Evolutionary conservation across 2,888 invertebrate species (phyloP).

Genomic region (Apotomis capreana): DNA sequence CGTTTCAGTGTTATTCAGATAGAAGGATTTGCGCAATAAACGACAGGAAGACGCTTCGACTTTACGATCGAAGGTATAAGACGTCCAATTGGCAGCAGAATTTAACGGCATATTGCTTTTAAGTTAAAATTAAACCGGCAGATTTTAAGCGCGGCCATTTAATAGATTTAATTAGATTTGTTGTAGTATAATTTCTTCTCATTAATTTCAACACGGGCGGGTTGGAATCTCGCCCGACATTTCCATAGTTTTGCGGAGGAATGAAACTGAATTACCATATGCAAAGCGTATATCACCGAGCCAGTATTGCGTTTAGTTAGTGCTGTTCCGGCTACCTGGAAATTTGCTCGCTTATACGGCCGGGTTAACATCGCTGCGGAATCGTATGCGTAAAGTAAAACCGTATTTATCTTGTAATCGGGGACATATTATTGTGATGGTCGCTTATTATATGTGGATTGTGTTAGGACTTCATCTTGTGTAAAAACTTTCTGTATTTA

Average conservation of each 20-base stretch:
- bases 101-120: slow-evolving; percentile 71
- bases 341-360: slow-evolving; percentile 24
- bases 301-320: slow-evolving; percentile 35
- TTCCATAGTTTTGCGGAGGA: slow-evolving; percentile 62
- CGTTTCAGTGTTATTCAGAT: slow-evolving; percentile 55
- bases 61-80: slow-evolving; percentile 72
- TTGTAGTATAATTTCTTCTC: slow-evolving; percentile 69
- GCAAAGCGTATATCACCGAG: slow-evolving; percentile 52
- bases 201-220: slow-evolving; percentile 68
- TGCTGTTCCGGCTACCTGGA: slow-evolving; percentile 30
- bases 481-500: no score
- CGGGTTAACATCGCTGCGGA: slow-evolving; percentile 12
- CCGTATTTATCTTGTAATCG: slow-evolving; percentile 4
- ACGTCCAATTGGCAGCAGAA: slow-evolving; percentile 65
- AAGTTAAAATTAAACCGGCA: slow-evolving; percentile 67
- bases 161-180: slow-evolving; percentile 69
- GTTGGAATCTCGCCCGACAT: slow-evolving; percentile 58
- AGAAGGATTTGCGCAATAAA: slow-evolving; percentile 65
- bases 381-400: not conserved
- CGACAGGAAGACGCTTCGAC: slow-evolving; percentile 65
- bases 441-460: no score
- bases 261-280: slow-evolving; percentile 63
- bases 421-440: not conserved
- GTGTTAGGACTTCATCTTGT: no score
- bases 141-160: slow-evolving; percentile 58